Evolutionary conservation across 2,113 vertebrate genomes (phyloP), one percentile per base, ranked within the genome.

Genomic region (Laticauda laticaudata): DNA sequence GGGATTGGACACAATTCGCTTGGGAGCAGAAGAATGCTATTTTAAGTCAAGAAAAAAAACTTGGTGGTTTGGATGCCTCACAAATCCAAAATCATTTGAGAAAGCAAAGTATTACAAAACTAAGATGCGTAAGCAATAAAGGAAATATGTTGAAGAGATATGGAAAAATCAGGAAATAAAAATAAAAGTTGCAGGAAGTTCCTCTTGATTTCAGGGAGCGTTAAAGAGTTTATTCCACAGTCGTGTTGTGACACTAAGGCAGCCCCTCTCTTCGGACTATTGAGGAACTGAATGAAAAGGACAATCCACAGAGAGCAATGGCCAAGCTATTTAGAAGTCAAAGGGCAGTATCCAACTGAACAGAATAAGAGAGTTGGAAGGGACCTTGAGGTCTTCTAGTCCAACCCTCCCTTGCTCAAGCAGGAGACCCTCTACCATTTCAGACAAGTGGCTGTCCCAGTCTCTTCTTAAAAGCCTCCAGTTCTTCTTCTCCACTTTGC

Each of bases 41-140:
- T 89, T 56, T 85, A 10, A 15, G 45, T 9, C 7, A 7, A 23
- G 86, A 9, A 39, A 15, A 26, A 14, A 12, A 55, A 3, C 24
- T 5, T 86, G 34, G 20, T 34, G 29, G 20, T 34, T 8, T 85
- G 2, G 0, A 18, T 1, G 21, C 59, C 75, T 57, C 45, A 29
- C 6, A 92, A 54, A 64, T 26, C n/a, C 18, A 14, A 59, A 86
- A 0, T 14, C n/a, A 23, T 2, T 0, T 57, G 29, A 8, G 6
- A 29, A 43, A n/a, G 20, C 3, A 0, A 0, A 34, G 51, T 53
- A 85, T 14, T 21, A 29, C 20, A 87, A 61, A n/a, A 45, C 85
- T 39, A 7, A 12, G 0, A 23, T 10, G 0, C 8, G 0, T 53
- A 81, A 85, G 29, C 7, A 15, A 26, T 1, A 10, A n/a, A 0